Evolutionary conservation across 2,888 invertebrate species (phyloP).

Genomic region (Amphipyra berbera): DNA sequence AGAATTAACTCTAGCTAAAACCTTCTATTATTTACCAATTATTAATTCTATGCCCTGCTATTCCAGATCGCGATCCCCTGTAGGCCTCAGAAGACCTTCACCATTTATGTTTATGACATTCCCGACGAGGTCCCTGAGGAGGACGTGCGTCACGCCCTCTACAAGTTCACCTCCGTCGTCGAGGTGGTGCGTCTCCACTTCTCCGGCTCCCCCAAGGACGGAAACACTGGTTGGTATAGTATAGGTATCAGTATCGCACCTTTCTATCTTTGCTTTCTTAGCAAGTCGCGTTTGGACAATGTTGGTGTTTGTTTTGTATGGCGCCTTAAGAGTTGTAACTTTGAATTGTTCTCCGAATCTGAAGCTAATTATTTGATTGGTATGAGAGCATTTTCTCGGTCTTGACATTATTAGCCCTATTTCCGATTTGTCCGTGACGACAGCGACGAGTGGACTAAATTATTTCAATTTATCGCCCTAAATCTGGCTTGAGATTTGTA

Average conservation of each 20-base stretch:
- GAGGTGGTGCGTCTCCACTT: constrained; percentile 93
- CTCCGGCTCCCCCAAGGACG: constrained; percentile 81
- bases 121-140: constrained; percentile 96
- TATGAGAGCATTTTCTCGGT: not conserved
- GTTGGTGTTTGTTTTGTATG: not conserved
- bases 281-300: constrained; percentile 11
- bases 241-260: constrained; percentile 52
- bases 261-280: constrained; percentile 30
- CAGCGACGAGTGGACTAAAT: too few relatives aligned
- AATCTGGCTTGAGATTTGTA: not conserved
- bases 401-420: too few relatives aligned
- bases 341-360: not conserved
- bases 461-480: too few relatives aligned
- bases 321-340: constrained; percentile 3
- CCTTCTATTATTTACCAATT: too few relatives aligned
- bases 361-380: not conserved
- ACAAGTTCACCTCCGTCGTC: constrained; percentile 94
- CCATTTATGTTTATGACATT: constrained; percentile 94
- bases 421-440: too few relatives aligned
- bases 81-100: constrained; percentile 96
- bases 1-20: too few relatives aligned
- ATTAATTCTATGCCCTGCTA: not conserved
- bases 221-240: constrained; percentile 74
- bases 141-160: constrained; percentile 94
- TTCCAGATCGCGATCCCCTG: constrained; percentile 94